Evolutionary conservation across 2,888 invertebrate genomes (phyloP), one percentile per base, ranked within the genome.

Genomic region (Eristalis arbustorum): DNA sequence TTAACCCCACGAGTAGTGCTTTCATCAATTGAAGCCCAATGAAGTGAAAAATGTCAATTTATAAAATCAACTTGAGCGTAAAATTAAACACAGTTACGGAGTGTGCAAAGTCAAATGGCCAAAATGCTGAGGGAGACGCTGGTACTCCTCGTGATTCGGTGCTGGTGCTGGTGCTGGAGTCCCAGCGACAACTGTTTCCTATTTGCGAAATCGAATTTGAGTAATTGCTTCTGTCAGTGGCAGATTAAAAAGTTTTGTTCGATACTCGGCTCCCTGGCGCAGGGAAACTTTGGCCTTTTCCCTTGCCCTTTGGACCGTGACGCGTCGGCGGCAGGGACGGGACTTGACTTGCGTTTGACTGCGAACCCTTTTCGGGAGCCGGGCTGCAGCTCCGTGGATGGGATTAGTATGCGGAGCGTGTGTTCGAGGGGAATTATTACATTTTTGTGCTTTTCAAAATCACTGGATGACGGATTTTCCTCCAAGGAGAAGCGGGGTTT

Each of bases 181-280:
- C 56, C 69, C 18, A 74, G 85, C 82, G 78, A 83, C 83, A 78
- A 87, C 85, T 87, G 85, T 87, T 87, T 87, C 85, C 82, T 78
- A 77, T 87, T 87, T 83, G 77, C 57, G 64, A 83, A 87, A 87
- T 87, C 83, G 85, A 87, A 82, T 87, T 83, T 87, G 85, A 87
- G 85, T 87, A 87, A 87, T 87, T 87, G 85, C 82, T 83, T 87
- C 85, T 87, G 85, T 87, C 85, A 83, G 61, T 83, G 78, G 77
- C 85, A 87, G 85, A 78, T 87, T 87, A 85, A 87, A 87, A 87
- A 87, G 62, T 87, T 87, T 83, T 77, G 62, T 61, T 78, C n/a
- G 74, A 37, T 81, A 75, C 64, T 81, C 75, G 10, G 37, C 28
- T 23, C 18, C 40, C 66, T 31, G n/a, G 6, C n/a, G 40, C 59